These are phyloP conservation scores for Leuctra nigra DNA, from an alignment of 2,888 invertebrate species.

Conservation along the genomic window DNA sequence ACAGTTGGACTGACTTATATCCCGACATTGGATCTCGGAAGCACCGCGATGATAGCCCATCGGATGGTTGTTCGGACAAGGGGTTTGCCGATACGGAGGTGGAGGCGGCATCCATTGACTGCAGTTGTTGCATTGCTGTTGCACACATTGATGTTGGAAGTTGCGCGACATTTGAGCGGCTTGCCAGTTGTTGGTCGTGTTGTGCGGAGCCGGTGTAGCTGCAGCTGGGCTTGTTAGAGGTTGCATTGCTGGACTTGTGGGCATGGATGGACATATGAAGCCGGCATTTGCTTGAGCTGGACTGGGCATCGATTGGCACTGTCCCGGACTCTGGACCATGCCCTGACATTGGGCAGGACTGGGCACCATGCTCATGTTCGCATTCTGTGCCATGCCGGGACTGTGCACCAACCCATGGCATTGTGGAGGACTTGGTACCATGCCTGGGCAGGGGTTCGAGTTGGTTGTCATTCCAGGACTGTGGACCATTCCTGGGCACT, in stretches of 20 bases:
- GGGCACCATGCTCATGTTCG: neutral
- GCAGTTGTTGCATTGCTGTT: constrained; percentile 20
- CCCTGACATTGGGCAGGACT: constrained; percentile 16
- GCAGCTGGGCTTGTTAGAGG: constrained; percentile 33
- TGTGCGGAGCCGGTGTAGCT: constrained; percentile 32
- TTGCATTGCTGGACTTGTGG: constrained; percentile 27
- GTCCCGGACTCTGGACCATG: constrained; percentile 16
- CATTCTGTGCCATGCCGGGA: constrained; percentile 7
- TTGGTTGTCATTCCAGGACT: constrained; percentile 30
- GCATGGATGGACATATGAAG: constrained; percentile 31
- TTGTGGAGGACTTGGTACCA: neutral
- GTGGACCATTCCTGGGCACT: constrained; percentile 20
- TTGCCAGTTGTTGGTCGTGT: constrained; percentile 10
- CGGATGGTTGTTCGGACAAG: constrained; percentile 13
- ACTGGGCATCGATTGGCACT: constrained; percentile 28
- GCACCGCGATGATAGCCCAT: constrained; percentile 2
- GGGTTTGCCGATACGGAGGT: constrained; percentile 12
- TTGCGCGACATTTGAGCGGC: constrained; percentile 22
- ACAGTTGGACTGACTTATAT: constrained; percentile 55
- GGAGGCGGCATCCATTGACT: constrained; percentile 17
- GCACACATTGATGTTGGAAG: constrained; percentile 32
- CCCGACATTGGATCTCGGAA: constrained; percentile 58
- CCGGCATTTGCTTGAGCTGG: constrained; percentile 33
- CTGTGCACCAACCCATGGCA: constrained; percentile 1
- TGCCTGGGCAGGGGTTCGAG: neutral